Evolutionary conservation across 2,888 invertebrate species (phyloP), one percentile per base, ranked within the genome.

Genomic region (Hydrotaea cyrtoneurina): DNA sequence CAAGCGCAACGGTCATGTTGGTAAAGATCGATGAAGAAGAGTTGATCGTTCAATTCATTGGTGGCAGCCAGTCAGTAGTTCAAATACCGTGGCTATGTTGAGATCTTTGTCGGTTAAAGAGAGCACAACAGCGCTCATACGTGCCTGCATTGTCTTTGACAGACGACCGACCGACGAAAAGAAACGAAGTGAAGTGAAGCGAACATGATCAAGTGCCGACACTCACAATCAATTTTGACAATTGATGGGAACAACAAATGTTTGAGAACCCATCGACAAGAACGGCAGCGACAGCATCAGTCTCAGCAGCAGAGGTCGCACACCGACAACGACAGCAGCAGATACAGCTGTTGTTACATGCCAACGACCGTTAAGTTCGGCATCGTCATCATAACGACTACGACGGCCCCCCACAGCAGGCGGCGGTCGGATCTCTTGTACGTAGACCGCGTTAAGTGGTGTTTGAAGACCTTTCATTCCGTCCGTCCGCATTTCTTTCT

Each of bases 361-460:
- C 89, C 89, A 89, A 78, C 87, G 88, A 88, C 87, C 89, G 88
- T 87, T 84, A n/a, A 87, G 80, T 87, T 88, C 86, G 77, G 43
- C 39, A 69, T 80, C 46, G 71, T 55, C 71, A 77, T 46, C 66
- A 66, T 66, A 66, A 66, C 66, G 21, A 43, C 39, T 31, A 36
- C 64, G 36, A 36, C 17, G 10, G 21, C 17, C 39, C 2, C 39
- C 39, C 31, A 69, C 19, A 69, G 15, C 69, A 43, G 11, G 0
- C 4, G 53, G 11, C 19, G 11, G 10, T 66, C 17, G 1, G 23
- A 57, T 50, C n/a, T 50, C 43, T 74, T 69, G 17, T 19, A 21
- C 55, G 21, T 39, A 55, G 23, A 62, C 62, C 39, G 64, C 15
- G 15, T 4, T 73, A 69, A 23, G 19, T 72, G n/a, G 66, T 13